These are phyloP conservation scores for Drosophila subobscura DNA, from an alignment of 1,140 invertebrate genomes.

Conservation along the genomic window DNA sequence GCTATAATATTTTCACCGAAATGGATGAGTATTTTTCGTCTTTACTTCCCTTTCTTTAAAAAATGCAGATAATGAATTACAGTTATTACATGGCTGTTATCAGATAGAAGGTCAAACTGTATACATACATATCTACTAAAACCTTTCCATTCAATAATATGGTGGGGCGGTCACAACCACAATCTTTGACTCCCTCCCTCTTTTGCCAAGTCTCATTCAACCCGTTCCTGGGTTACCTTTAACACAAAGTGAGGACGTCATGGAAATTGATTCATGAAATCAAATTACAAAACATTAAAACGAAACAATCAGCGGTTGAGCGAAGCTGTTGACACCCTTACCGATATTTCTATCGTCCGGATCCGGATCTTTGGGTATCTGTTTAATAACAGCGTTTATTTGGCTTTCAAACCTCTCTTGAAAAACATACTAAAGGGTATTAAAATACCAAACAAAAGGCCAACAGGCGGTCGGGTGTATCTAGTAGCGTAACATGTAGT, in stretches of 20 bases:
- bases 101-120: neutral
- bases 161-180: too few relatives aligned
- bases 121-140: neutral
- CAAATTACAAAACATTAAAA: conserved; percentile 41
- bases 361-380: too few relatives aligned
- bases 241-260: conserved; percentile 11
- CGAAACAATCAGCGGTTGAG: too few relatives aligned
- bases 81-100: neutral
- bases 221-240: neutral
- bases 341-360: too few relatives aligned
- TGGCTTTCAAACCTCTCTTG: too few relatives aligned
- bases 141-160: neutral
- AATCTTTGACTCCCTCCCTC: too few relatives aligned
- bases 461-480: conserved; percentile 12
- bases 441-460: conserved; percentile 31
- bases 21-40: too few relatives aligned
- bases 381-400: too few relatives aligned
- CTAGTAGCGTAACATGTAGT: conserved; percentile 9
- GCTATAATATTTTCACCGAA: too few relatives aligned
- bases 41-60: neutral
- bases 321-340: too few relatives aligned
- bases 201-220: too few relatives aligned
- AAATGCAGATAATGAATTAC: neutral
- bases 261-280: conserved; percentile 38
- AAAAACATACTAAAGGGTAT: neutral